phyloP scores from a whole-genome alignment of 2,113 vertebrate genomes.

The Poeciliopsis prolifica region DNA sequence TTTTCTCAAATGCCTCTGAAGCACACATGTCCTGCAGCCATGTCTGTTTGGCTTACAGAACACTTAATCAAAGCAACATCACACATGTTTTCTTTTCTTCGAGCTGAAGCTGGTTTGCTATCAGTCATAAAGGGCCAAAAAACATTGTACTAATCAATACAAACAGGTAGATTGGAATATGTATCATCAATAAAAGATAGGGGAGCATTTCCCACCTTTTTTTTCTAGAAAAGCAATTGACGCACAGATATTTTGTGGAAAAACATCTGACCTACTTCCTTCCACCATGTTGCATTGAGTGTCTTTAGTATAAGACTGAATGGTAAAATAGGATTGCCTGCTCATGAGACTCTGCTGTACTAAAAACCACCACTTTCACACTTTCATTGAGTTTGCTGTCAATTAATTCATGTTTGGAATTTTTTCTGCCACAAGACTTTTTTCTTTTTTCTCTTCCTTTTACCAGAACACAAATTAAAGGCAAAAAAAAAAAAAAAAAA shows the following conservation, averaged over 20 bases:
- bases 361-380: neutral
- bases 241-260: constrained; percentile 45
- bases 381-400: neutral
- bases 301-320: neutral
- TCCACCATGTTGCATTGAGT: constrained; percentile 38
- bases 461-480: neutral
- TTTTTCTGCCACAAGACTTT: neutral
- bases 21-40: constrained; percentile 35
- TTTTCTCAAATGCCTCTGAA: constrained; percentile 17
- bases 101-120: constrained; percentile 35
- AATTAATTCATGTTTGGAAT: neutral
- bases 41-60: constrained; percentile 45
- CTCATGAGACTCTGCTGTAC: neutral
- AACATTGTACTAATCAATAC: constrained; percentile 78
- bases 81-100: constrained; percentile 31
- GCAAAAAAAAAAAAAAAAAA: neutral
- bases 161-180: constrained; percentile 77
- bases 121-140: constrained; percentile 67
- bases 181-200: constrained; percentile 73
- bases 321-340: neutral
- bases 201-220: constrained; percentile 56
- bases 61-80: constrained; percentile 53
- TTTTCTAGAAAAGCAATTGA: constrained; percentile 37
- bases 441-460: neutral
- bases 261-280: constrained; percentile 27